Conservation (phyloP, 2,113 vertebrate genomes). For the Podarcis cretensis region DNA sequence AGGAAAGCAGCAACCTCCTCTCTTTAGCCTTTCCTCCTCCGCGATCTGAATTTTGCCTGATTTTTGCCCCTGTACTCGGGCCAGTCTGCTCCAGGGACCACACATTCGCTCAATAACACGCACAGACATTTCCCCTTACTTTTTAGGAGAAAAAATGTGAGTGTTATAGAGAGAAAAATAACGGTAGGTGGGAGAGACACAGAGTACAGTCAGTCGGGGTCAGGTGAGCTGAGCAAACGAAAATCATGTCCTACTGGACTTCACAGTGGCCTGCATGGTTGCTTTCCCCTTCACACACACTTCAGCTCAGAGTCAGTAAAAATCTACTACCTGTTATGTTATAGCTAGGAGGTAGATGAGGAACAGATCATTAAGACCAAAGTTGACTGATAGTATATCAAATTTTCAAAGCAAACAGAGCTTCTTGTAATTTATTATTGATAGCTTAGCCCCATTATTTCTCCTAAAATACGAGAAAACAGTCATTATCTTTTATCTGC, state of each 20-base stretch:
- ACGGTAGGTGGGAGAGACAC: no score
- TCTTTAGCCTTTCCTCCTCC: no score
- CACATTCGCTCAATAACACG: no score
- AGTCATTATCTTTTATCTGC: slow-evolving; percentile 27
- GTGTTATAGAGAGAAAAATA: no score
- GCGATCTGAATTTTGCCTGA: no score
- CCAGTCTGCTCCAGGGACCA: no score
- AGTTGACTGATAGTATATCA: background rate
- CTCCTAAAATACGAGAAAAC: background rate
- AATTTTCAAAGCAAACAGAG: background rate
- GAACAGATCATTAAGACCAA: background rate
- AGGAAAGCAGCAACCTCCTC: no score
- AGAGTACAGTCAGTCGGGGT: background rate
- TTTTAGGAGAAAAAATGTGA: no score
- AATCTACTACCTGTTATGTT: fast-evolving
- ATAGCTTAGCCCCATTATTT: slow-evolving; percentile 7
- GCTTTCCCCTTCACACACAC: background rate
- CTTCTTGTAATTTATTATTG: slow-evolving; percentile 17
- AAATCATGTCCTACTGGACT: background rate
- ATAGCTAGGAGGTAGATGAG: background rate
- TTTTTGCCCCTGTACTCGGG: no score
- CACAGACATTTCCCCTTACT: no score
- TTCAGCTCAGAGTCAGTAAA: background rate
- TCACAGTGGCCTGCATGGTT: background rate
- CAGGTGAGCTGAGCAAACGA: background rate